Evolutionary conservation across 2,113 vertebrate species (phyloP).

Genomic region (Microtus ochrogaster): DNA sequence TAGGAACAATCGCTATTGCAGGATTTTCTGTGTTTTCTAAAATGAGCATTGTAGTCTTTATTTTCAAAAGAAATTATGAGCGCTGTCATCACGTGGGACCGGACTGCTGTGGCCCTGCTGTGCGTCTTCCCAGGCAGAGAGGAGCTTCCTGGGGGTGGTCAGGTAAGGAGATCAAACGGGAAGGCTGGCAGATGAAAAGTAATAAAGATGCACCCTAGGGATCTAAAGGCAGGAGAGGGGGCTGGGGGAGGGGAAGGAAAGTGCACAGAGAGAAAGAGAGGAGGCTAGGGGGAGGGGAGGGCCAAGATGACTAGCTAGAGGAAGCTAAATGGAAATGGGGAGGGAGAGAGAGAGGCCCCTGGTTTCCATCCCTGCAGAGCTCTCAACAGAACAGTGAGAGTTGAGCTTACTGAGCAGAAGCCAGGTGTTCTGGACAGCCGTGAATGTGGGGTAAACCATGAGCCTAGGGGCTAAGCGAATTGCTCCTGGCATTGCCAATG

Average conservation of each 20-base stretch:
- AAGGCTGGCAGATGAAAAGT: neutral
- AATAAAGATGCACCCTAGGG: constrained; percentile 38
- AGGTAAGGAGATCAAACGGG: neutral
- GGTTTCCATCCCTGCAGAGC: neutral
- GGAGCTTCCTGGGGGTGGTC: neutral
- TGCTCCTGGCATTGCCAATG: neutral
- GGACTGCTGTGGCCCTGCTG: neutral
- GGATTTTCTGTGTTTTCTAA: neutral
- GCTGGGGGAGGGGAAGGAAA: neutral
- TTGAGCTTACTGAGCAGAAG: neutral
- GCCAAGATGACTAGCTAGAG: neutral
- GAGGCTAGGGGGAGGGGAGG: neutral
- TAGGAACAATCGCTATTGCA: neutral
- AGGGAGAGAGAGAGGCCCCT: no score
- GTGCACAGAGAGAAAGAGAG: neutral
- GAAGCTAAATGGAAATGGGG: neutral
- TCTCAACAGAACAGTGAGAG: neutral
- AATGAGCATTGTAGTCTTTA: neutral
- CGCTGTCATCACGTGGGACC: neutral
- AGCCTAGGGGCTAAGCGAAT: neutral
- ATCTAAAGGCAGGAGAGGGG: neutral
- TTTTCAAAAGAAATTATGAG: neutral
- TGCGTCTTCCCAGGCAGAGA: neutral
- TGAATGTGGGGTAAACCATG: neutral
- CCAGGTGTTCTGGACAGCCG: neutral